Percentiles rank a stretch among this genome's conserved stretches.
Conservation (phyloP, 2,113 vertebrate genomes). For the Chaetodon trifascialis region DNA sequence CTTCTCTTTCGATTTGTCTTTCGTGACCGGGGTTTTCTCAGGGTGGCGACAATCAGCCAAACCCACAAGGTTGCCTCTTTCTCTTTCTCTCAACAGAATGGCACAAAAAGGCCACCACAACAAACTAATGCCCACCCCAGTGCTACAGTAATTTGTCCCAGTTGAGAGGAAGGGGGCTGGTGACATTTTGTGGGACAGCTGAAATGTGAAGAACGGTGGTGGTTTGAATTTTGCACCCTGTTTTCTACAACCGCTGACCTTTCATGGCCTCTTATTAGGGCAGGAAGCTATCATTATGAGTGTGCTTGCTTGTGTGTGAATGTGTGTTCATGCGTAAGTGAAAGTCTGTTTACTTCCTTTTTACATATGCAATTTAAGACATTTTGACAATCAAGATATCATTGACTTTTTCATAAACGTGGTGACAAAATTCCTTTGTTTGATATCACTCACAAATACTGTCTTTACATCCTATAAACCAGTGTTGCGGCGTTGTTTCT, state of each 20-base stretch:
- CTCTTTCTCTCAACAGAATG: not conserved
- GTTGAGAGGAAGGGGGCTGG: not conserved
- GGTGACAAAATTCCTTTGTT: not conserved
- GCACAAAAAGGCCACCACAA: not conserved
- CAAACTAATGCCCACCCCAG: not conserved
- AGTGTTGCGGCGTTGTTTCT: not conserved
- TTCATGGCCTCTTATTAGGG: constrained; percentile 9
- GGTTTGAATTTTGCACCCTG: constrained; percentile 2
- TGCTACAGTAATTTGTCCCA: not conserved
- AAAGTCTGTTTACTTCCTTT: not conserved
- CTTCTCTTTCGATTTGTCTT: constrained; percentile 23
- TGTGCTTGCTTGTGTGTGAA: not conserved
- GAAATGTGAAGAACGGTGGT: not conserved
- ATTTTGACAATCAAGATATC: not conserved
- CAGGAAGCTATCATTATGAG: not conserved
- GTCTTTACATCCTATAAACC: not conserved
- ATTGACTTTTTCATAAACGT: not conserved
- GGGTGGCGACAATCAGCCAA: constrained; percentile 24
- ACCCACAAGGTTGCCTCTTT: constrained; percentile 20
- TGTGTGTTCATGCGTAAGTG: not conserved
- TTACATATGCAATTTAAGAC: not conserved
- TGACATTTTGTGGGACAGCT: constrained; percentile 1
- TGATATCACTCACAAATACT: not conserved
- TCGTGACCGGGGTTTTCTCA: constrained; percentile 31
- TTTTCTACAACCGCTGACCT: constrained; percentile 6